Percentiles rank a stretch among this genome's conserved stretches.
phyloP scores from a whole-genome alignment of 2,888 invertebrate genomes.

The Erynnis tages region DNA sequence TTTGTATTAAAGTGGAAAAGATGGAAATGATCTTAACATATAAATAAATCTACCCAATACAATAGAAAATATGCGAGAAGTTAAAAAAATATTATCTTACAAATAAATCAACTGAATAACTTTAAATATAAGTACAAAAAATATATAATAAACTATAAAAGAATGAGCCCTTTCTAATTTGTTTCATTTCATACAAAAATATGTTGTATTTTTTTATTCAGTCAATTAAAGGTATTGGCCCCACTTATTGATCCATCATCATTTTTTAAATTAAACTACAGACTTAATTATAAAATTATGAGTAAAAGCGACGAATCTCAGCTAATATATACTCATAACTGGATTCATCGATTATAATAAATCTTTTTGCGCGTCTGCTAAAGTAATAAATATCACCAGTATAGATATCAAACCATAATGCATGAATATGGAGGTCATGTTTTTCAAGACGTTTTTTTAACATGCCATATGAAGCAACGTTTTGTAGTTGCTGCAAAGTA shows the following conservation, averaged over 20 bases:
- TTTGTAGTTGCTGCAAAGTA: conserved; percentile 94
- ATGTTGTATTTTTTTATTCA: too few species aligned
- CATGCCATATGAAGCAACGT: conserved; percentile 96
- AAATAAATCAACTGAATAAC: too few species aligned
- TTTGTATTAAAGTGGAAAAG: too few species aligned
- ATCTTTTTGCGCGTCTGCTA: conserved; percentile 91
- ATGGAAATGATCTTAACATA: too few species aligned
- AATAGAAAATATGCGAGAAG: too few species aligned
- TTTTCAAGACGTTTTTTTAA: conserved; percentile 89
- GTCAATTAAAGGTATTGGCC: too few species aligned
- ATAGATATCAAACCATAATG: conserved; percentile 98
- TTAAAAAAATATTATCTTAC: too few species aligned
- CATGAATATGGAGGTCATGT: conserved; percentile 93
- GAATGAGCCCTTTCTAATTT: too few species aligned
- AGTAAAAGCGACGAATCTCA: conserved; percentile 91
- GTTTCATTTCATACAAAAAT: too few species aligned
- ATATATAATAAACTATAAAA: too few species aligned
- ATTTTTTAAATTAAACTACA: neutral
- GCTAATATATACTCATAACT: conserved; percentile 87
- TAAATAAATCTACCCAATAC: too few species aligned
- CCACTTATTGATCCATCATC: neutral
- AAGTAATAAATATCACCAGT: conserved; percentile 98
- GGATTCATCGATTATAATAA: conserved; percentile 92
- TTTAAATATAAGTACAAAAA: too few species aligned
- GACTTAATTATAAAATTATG: conserved; percentile 66